Evolutionary conservation across 2,113 vertebrate genomes (phyloP), one percentile per base, ranked within the genome.

Genomic region (Peromyscus californicus): DNA sequence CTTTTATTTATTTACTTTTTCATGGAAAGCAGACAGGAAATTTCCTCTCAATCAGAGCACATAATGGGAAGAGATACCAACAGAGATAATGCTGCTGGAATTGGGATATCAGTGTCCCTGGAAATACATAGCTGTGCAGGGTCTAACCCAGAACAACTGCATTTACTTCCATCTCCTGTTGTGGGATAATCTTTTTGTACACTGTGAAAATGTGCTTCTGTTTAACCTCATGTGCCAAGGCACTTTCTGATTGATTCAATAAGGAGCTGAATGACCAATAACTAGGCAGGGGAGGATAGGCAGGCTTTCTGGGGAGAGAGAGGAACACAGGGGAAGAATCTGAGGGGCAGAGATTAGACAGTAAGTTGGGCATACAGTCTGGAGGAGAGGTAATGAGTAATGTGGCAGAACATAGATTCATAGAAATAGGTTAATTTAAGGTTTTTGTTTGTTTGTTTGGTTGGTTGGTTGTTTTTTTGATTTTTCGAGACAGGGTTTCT

Each of bases 11-110:
- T 51, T 54, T 67, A 29, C 31, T 61, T 74, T 72, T 65, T 57
- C 39, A 83, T 65, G 13, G 13, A 91, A 91, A 96, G 48, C 39
- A 69, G n/a, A 89, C 17, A 69, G 69, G 63, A 90, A 92, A 24
- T 90, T 65, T 2, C 9, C n/a, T 67, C 45, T n/a, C 69, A 75
- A 39, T 89, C 4, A 63, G 84, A 54, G 69, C 7, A 63, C 17
- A 61, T 45, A 89, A 90, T 79, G 9, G 31, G 89, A 96, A 96
- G 45, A 82, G 8, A 54, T n/a, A 26, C 0, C 4, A 65, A 33
- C 54, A 67, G 54, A 76, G 75, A 72, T 12, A 87, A 88, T 91
- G 29, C 4, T 70, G 7, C 26, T 94, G 22, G 19, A 87, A 83
- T 92, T 19, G 72, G 48, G 26, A 95, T 42, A n/a, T 74, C 83